A percentile compares a stretch with the other conserved stretches of the same genome.
phyloP scores from a whole-genome alignment of 2,113 vertebrate genomes.

The Eira barbara region DNA sequence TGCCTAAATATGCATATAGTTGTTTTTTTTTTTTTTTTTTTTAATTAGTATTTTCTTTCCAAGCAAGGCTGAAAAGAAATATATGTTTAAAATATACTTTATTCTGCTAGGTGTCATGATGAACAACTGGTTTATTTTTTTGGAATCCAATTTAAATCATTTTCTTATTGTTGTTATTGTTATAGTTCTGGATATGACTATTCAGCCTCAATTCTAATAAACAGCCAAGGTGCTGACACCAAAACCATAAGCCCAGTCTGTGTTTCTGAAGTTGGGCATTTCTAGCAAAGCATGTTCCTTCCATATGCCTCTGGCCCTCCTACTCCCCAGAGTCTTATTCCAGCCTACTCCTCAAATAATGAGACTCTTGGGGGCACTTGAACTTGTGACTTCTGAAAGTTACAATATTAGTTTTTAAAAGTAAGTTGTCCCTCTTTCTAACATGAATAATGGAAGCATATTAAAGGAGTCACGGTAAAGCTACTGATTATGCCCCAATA shows the following conservation, averaged over 20 bases:
- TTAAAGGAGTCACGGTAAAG: not conserved
- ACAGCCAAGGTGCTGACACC: not conserved
- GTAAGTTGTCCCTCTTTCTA: not conserved
- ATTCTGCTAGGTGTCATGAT: not conserved
- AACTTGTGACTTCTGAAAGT: not conserved
- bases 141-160: not conserved
- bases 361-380: not conserved
- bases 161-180: not conserved
- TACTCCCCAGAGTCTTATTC: not conserved
- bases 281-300: not conserved
- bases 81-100: not conserved
- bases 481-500: not conserved
- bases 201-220: not conserved
- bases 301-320: not conserved
- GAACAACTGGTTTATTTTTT: not conserved
- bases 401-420: not conserved
- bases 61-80: not conserved
- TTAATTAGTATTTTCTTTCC: not conserved
- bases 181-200: not conserved
- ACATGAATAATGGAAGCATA: not conserved
- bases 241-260: not conserved
- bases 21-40: no score
- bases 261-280: not conserved
- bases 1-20: not conserved
- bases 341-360: not conserved